Conservation (phyloP, 2,797 vertebrate species). For the Rhyacichthys aspro region DNA sequence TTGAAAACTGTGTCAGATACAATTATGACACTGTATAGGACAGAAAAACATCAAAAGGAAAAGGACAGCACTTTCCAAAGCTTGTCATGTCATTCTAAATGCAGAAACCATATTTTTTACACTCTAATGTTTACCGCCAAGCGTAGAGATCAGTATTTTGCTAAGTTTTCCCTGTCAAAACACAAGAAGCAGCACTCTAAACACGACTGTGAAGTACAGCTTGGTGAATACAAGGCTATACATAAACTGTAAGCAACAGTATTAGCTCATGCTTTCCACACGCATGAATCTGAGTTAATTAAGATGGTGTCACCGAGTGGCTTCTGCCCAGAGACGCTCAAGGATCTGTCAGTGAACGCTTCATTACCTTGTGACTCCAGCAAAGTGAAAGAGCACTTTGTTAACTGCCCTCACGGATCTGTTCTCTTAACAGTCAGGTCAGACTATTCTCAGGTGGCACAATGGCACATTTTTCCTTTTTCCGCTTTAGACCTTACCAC, state of each 20-base stretch:
- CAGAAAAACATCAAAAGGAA: no score
- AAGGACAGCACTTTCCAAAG: no score
- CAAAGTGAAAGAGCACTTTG: slow-evolving; percentile 2
- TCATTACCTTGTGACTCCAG: slow-evolving; percentile 18
- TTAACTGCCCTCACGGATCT: slow-evolving; percentile 28
- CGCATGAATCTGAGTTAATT: slow-evolving; percentile 23
- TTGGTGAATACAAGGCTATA: background rate
- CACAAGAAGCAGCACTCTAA: no score
- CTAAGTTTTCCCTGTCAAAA: no score
- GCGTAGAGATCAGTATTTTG: no score
- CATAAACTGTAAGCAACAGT: background rate
- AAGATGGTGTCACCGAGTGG: slow-evolving; percentile 14
- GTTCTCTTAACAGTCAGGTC: slow-evolving; percentile 5
- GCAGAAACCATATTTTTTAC: no score
- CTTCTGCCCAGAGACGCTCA: slow-evolving; percentile 21
- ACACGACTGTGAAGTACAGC: no score
- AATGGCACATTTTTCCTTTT: background rate
- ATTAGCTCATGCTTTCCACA: background rate
- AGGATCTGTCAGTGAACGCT: slow-evolving; percentile 15
- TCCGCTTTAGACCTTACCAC: no score
- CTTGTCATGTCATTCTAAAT: no score
- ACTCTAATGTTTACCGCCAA: no score
- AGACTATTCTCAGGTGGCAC: slow-evolving; percentile 5
- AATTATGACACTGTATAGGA: no score
- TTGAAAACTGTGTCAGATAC: no score